Evolutionary conservation across 2,888 invertebrate species (phyloP).

Genomic region (Coelinius sp.): DNA sequence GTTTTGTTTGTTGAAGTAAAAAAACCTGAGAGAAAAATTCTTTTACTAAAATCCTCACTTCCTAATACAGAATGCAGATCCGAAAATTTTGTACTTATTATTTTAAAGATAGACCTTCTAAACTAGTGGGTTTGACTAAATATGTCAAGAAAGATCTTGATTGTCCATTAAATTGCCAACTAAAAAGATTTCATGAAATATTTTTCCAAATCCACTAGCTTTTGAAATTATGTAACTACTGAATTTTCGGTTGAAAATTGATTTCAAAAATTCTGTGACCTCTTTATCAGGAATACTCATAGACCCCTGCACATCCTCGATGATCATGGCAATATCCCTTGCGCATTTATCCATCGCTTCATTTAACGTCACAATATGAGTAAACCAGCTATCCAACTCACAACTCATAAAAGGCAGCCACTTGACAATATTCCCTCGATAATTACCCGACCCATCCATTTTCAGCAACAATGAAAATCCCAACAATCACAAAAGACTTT

Average conservation of each 20-base stretch:
- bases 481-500: neutral
- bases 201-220: no score
- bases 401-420: constrained; percentile 58
- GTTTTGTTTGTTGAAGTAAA: neutral
- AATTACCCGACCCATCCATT: constrained; percentile 45
- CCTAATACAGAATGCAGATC: no score
- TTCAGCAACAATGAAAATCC: neutral
- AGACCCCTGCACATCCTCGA: constrained; percentile 45
- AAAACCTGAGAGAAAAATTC: neutral
- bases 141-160: no score
- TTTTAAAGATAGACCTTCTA: no score
- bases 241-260: neutral
- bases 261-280: constrained; percentile 44
- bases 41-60: neutral
- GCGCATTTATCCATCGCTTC: constrained; percentile 54
- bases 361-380: constrained; percentile 51
- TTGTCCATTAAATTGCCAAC: no score
- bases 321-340: constrained; percentile 53
- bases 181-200: no score
- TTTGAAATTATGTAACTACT: no score
- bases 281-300: constrained; percentile 50
- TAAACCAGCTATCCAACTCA: constrained; percentile 59
- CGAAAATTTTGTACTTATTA: no score
- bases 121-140: no score
- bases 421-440: constrained; percentile 61